phyloP scores from a whole-genome alignment of 2,113 vertebrate genomes.

The Chionodraco myersi region DNA sequence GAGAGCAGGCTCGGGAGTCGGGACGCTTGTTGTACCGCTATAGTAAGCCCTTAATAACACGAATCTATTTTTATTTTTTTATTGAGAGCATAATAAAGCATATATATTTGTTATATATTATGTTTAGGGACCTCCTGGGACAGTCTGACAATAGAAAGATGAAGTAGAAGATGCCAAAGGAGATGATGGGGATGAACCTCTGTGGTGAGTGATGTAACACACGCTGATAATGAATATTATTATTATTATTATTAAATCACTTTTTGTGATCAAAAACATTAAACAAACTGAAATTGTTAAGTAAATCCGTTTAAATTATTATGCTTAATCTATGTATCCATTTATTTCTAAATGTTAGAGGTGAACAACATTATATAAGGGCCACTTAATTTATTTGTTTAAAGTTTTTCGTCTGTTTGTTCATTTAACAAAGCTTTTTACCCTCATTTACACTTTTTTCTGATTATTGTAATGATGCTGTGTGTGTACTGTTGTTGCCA shows the following conservation, averaged over 20 bases:
- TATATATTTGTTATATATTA: neutral
- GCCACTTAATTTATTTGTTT: too few relatives aligned
- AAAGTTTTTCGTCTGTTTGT: too few relatives aligned
- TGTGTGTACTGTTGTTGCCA: constrained; percentile 39
- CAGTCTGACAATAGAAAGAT: neutral
- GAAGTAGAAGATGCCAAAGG: neutral
- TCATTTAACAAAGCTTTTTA: neutral
- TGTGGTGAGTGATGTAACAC: constrained; percentile 32
- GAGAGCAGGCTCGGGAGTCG: neutral
- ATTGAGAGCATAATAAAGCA: neutral
- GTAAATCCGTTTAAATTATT: neutral
- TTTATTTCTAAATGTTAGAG: neutral
- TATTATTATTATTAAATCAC: neutral
- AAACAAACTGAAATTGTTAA: neutral
- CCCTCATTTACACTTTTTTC: neutral
- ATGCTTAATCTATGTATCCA: neutral
- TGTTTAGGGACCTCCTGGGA: neutral
- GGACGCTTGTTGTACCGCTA: neutral
- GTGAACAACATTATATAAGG: too few relatives aligned
- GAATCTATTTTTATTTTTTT: neutral
- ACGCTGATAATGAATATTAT: neutral
- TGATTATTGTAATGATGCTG: constrained; percentile 3
- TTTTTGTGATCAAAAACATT: neutral
- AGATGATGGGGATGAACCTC: neutral
- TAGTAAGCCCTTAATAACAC: neutral